These are phyloP conservation scores for Heliconius ethilla DNA, from an alignment of 2,888 invertebrate genomes.

Conservation along the genomic window DNA sequence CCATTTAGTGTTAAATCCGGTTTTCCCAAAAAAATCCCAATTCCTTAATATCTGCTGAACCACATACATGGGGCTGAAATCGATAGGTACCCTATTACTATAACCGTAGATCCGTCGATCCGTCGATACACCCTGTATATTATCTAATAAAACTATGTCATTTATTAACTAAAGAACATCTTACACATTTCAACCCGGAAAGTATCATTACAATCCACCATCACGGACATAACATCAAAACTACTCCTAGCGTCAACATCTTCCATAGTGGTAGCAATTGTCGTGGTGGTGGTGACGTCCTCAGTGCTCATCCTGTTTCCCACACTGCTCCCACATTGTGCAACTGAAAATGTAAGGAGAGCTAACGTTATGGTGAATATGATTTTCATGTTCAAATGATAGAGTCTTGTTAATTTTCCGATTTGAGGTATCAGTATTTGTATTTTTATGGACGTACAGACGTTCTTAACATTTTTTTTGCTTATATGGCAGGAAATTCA, in stretches of 20 bases:
- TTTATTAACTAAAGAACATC: conserved; percentile 39
- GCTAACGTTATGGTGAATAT: conserved; percentile 36
- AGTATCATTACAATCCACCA: conserved; percentile 78
- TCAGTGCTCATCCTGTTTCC: conserved; percentile 36
- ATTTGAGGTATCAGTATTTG: conserved; percentile 5
- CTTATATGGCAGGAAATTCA: too few relatives aligned
- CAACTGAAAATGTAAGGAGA: conserved; percentile 38
- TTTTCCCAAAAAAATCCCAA: too few relatives aligned
- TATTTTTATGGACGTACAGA: background rate
- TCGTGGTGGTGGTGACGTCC: conserved; percentile 4
- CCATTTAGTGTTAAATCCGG: too few relatives aligned
- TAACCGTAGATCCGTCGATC: too few relatives aligned
- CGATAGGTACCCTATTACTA: too few relatives aligned
- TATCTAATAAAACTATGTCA: too few relatives aligned
- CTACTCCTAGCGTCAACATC: conserved; percentile 43
- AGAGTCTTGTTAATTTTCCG: background rate
- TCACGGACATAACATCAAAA: conserved; percentile 64
- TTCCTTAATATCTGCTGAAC: too few relatives aligned
- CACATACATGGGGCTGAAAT: too few relatives aligned
- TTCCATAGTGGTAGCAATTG: conserved; percentile 24
- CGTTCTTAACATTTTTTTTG: background rate
- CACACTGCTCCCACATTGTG: conserved; percentile 35
- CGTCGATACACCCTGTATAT: too few relatives aligned
- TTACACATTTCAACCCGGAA: conserved; percentile 79
- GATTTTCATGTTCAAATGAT: conserved; percentile 34